Percentiles rank a stretch among this genome's conserved stretches.
phyloP scores from a whole-genome alignment of 1,140 invertebrate genomes.

The Acromyrmex charruanus region DNA sequence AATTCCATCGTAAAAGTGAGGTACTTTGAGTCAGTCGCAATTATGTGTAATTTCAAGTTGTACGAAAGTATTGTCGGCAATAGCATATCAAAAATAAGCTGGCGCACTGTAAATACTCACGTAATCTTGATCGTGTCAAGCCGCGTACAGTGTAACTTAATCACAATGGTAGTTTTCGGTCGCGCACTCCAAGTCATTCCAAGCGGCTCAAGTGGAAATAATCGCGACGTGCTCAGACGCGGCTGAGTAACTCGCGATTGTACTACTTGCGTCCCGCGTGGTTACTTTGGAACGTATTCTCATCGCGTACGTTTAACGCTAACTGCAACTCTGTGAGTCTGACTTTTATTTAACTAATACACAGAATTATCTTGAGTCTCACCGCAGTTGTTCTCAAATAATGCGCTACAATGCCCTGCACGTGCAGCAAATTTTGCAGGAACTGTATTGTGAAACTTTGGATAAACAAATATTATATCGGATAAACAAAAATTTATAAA shows the following conservation, averaged over 20 bases:
- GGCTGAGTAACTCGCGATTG: slow-evolving; percentile 36
- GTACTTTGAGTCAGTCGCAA: neutral
- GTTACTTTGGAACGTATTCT: slow-evolving; percentile 14
- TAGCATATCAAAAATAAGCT: neutral
- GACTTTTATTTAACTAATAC: slow-evolving; percentile 51
- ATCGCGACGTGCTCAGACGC: slow-evolving; percentile 23
- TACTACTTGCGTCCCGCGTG: slow-evolving; percentile 13
- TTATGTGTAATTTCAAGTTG: neutral
- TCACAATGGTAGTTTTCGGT: slow-evolving; percentile 56
- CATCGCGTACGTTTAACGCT: neutral
- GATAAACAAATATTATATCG: neutral
- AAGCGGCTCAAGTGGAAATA: slow-evolving; percentile 44
- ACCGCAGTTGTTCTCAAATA: neutral
- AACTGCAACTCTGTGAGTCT: neutral
- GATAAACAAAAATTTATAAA: neutral
- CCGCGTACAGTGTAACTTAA: slow-evolving; percentile 58
- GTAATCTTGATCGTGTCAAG: slow-evolving; percentile 68
- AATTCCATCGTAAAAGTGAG: slow-evolving; percentile 1
- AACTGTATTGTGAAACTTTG: neutral
- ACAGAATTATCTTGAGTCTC: neutral
- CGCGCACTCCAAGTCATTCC: slow-evolving; percentile 30
- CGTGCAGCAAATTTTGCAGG: neutral
- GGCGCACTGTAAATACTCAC: neutral
- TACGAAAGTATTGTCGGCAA: neutral
- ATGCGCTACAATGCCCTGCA: neutral